A percentile compares a stretch with the other conserved stretches of the same genome.
phyloP scores from a whole-genome alignment of 2,113 vertebrate species.

The Lepus timidus region DNA sequence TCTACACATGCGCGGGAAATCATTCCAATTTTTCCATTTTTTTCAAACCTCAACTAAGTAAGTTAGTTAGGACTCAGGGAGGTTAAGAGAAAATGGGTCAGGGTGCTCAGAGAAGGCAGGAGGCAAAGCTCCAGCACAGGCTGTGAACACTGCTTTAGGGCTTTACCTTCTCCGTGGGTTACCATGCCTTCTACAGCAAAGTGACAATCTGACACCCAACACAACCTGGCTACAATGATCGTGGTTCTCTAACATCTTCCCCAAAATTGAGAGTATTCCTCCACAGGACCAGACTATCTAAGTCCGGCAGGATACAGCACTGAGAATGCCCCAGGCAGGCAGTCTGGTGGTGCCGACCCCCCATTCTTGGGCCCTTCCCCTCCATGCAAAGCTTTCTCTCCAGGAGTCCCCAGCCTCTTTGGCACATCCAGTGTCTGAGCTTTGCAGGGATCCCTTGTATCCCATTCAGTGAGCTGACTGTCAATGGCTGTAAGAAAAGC shows the following conservation, averaged over 20 bases:
- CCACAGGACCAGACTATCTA: too few relatives aligned
- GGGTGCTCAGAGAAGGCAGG: background rate
- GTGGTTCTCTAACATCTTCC: fast-evolving
- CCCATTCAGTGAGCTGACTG: background rate
- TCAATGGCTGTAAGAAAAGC: background rate
- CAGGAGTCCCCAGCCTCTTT: background rate
- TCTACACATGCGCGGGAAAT: background rate
- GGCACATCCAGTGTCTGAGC: background rate
- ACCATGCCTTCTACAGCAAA: fast-evolving
- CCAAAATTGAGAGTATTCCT: background rate
- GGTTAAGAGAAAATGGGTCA: background rate
- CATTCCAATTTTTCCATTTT: background rate
- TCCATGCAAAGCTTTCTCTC: background rate
- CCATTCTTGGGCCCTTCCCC: background rate
- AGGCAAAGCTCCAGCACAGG: background rate
- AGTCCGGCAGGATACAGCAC: too few relatives aligned
- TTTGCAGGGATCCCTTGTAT: background rate
- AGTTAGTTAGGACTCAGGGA: background rate
- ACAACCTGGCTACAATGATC: fast-evolving
- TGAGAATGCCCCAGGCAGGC: background rate
- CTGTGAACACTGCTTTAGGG: fast-evolving
- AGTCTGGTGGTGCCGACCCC: too few relatives aligned
- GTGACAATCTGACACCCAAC: background rate
- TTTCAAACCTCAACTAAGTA: background rate
- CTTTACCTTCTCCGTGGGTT: fast-evolving